Base-by-base conservation (phyloP, 2,113 vertebrate species). In the Fregetta grallaria region DNA sequence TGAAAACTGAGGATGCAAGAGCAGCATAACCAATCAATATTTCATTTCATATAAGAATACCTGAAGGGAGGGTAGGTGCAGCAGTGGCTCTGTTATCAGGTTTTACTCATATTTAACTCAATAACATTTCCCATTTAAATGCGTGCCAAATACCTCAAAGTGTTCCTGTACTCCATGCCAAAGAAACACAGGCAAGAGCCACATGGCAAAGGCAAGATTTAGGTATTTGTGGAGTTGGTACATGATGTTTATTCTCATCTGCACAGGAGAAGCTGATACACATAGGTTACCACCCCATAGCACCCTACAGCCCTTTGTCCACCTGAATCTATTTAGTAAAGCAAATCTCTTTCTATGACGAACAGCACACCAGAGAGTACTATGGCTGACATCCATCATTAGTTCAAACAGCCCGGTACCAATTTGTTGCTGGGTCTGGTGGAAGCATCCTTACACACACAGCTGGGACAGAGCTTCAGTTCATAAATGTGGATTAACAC, bases 141-240 rank as follows among this genome's bases (percentile, higher is more conserved):
- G 7, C 6, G 9, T 52, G 50, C 11, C 38, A 61, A 80, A 71
- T 29, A 80, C 19, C 26, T 78, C 27, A 25, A 63, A 67, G 26
- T 17, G 12, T 27, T 91, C 32, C 63, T 36, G 6, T 36, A 22
- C 20, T 25, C 13, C 0, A 0, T 50, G 50, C 17, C 59, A 63
- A 73, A 74, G 71, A 82, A 76, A 53, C 36, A 44, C 4, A 29
- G 22, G 16, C 49, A 88, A 81, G 34, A 79, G 8, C 6, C 0
- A 0, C n/a, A 16, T 5, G 19, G 53, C 10, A 76, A 80, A 86
- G 27, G 21, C 29, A 88, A 87, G 15, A 40, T 38, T 27, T 47
- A 44, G 23, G 49, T 62, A 19, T 70, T 49, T 49, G 55, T 70
- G 71, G 9, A 47, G 44, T 7, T 40, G 19, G 34, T 19, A 36